Conservation (phyloP, 2,113 vertebrate species). For the Seriola dumerili region DNA sequence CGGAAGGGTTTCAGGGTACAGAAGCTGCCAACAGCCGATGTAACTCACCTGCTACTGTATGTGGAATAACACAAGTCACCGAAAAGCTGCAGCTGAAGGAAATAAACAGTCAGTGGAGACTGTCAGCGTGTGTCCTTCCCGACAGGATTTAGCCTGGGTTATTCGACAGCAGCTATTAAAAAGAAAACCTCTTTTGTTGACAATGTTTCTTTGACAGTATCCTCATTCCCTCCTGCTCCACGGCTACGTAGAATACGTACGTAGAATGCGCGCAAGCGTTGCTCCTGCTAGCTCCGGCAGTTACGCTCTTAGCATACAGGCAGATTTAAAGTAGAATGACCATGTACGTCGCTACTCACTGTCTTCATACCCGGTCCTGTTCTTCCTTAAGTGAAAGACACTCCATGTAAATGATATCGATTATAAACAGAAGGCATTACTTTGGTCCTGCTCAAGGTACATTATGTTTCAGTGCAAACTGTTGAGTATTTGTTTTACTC, state of each 20-base stretch:
- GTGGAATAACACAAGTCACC: constrained; percentile 29
- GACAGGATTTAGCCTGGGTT: neutral
- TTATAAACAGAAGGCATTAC: no score
- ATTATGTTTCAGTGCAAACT: no score
- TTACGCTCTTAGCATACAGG: constrained; percentile 17
- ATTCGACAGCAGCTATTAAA: neutral
- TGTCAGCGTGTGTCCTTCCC: neutral
- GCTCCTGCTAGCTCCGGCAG: neutral
- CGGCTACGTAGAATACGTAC: constrained; percentile 47
- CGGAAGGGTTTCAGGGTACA: neutral
- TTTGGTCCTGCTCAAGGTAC: no score
- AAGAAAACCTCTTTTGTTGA: neutral
- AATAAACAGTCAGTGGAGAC: neutral
- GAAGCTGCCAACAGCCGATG: constrained; percentile 17
- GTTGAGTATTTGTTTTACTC: no score
- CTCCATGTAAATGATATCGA: no score
- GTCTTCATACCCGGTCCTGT: no score
- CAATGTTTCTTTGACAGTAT: neutral
- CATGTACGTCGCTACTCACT: no score
- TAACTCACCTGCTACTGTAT: constrained; percentile 79
- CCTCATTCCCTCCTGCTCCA: neutral
- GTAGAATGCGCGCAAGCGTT: neutral
- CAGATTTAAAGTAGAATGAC: constrained; percentile 39
- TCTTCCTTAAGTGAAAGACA: no score
- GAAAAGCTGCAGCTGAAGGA: neutral